A percentile compares a stretch with the other conserved stretches of the same genome.
Conservation (phyloP, 2,113 vertebrate genomes). For the Protobothrops flavoviridis region DNA sequence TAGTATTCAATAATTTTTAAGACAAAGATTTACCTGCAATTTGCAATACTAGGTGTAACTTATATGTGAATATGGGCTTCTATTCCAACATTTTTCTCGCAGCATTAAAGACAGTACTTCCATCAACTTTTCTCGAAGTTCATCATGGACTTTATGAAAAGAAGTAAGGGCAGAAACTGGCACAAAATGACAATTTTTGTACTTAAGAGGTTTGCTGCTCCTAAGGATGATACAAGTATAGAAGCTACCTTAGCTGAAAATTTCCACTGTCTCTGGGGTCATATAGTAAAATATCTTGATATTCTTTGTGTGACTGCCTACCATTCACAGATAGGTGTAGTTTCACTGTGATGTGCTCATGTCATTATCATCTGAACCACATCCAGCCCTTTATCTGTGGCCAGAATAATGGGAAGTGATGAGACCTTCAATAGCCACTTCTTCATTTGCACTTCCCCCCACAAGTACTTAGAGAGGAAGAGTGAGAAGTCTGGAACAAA, state of each 20-base stretch:
- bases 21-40: background rate
- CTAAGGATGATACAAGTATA: background rate
- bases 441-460: background rate
- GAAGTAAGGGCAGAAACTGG: no score
- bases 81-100: background rate
- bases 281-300: background rate
- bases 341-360: background rate
- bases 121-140: no score
- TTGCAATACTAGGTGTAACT: background rate
- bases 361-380: background rate
- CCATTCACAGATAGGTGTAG: background rate
- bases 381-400: background rate
- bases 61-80: background rate
- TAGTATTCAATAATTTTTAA: background rate
- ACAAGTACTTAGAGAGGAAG: background rate
- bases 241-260: background rate
- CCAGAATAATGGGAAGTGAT: background rate
- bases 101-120: no score
- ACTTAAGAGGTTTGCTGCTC: background rate
- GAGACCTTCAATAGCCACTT: background rate
- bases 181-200: background rate
- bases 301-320: background rate
- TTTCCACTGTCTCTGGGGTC: background rate
- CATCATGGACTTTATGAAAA: no score
- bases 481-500: background rate